Conservation (phyloP, 2,113 vertebrate genomes). For the Rhegmatorhina hoffmannsi region DNA sequence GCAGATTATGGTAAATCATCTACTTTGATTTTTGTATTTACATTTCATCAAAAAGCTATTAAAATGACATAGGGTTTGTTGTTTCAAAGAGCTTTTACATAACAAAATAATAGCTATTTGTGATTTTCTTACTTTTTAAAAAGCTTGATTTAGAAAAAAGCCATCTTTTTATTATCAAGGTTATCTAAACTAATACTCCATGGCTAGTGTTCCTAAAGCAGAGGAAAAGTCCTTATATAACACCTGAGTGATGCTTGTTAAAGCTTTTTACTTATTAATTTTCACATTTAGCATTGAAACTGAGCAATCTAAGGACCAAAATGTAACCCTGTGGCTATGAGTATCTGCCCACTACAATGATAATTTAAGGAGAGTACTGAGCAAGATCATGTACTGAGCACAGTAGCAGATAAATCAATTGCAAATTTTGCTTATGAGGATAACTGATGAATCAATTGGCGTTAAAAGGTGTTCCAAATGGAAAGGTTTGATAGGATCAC, state of each 20-base stretch:
- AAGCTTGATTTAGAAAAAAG: not conserved
- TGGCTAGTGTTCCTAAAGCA: not conserved
- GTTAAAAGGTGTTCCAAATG: not conserved
- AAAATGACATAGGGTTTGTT: not conserved
- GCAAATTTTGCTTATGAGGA: fast-evolving
- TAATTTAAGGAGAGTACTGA: not conserved
- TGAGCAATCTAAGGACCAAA: not conserved
- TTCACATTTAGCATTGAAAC: not conserved
- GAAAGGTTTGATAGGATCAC: not conserved
- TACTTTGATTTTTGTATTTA: not conserved
- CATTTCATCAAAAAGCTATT: not conserved
- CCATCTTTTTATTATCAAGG: not conserved
- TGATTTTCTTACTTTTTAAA: not conserved
- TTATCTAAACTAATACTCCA: not conserved
- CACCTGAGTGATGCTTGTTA: not conserved
- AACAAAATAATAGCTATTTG: not conserved
- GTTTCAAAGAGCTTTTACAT: not conserved
- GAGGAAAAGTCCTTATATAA: not conserved
- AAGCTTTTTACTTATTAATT: not conserved
- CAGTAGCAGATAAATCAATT: not conserved
- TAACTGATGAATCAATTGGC: not conserved
- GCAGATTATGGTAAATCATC: not conserved
- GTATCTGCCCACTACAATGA: fast-evolving
- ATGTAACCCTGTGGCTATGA: not conserved
- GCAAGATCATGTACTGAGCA: not conserved